phyloP scores from a whole-genome alignment of 2,113 vertebrate species.

The Heloderma charlesbogerti region DNA sequence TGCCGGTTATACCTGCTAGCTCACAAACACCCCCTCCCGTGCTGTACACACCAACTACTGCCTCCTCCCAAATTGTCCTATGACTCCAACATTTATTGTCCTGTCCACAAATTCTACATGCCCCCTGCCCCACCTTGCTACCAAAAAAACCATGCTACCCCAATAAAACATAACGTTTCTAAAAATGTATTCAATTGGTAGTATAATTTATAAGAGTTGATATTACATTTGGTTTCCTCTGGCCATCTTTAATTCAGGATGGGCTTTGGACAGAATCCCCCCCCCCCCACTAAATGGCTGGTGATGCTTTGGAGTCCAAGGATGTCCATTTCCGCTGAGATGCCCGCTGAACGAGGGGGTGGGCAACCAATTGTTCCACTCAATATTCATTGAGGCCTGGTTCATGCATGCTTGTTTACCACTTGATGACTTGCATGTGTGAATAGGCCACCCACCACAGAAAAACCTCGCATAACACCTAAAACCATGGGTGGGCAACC shows the following conservation, averaged over 20 bases:
- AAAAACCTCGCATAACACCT: not conserved
- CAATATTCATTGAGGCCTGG: not conserved
- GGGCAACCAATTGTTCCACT: not conserved
- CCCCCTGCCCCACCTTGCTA: not conserved
- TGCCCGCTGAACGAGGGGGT: not conserved
- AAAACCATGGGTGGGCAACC: not conserved
- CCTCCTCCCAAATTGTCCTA: not conserved
- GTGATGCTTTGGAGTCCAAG: not conserved
- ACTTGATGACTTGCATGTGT: not conserved
- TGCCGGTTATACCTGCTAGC: not conserved
- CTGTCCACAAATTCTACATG: not conserved
- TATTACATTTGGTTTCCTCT: not conserved
- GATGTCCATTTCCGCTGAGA: not conserved
- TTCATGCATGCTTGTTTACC: not conserved
- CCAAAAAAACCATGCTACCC: not conserved
- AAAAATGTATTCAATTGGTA: not conserved
- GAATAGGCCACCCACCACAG: too few relatives aligned
- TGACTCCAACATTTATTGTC: not conserved
- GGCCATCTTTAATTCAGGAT: not conserved
- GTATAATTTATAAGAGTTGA: not conserved
- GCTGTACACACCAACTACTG: not conserved
- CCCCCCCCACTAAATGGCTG: not conserved
- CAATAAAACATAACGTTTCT: not conserved
- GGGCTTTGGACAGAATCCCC: not conserved
- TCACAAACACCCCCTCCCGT: not conserved